Conservation (phyloP, 2,888 invertebrate species). For the Phyllotreta striolata region DNA sequence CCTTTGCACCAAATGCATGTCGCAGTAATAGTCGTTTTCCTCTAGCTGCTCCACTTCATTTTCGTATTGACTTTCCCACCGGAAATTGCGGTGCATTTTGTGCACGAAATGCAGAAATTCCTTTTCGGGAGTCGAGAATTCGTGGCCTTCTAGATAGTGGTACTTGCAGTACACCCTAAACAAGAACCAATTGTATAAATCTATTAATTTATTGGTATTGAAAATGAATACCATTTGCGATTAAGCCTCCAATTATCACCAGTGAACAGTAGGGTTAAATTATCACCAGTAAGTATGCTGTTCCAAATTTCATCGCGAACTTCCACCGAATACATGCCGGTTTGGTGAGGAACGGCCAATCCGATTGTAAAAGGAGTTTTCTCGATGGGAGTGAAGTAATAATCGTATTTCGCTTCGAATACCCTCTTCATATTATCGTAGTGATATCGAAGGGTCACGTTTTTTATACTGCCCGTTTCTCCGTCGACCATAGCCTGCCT, state of each 20-base stretch:
- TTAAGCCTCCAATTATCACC: constrained; percentile 81
- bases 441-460: constrained; percentile 79
- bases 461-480: constrained; percentile 69
- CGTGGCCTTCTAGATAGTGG: constrained; percentile 81
- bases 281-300: constrained; percentile 71
- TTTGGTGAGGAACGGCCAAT: constrained; percentile 80
- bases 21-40: constrained; percentile 81
- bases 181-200: constrained; percentile 1
- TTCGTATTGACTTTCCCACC: constrained; percentile 72
- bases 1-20: constrained; percentile 83
- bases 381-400: constrained; percentile 82
- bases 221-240: constrained; percentile 76
- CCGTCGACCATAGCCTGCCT: constrained; percentile 78
- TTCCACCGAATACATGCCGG: constrained; percentile 77
- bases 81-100: constrained; percentile 69
- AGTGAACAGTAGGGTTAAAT: constrained; percentile 76
- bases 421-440: constrained; percentile 87
- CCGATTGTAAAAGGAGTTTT: constrained; percentile 91
- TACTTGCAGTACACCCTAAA: constrained; percentile 86
- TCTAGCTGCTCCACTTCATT: constrained; percentile 56
- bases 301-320: constrained; percentile 80
- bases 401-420: constrained; percentile 79
- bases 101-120: constrained; percentile 79
- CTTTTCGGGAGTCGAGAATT: constrained; percentile 75
- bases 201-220: not conserved